phyloP scores from a whole-genome alignment of 2,797 vertebrate genomes.

The Falco berigora region DNA sequence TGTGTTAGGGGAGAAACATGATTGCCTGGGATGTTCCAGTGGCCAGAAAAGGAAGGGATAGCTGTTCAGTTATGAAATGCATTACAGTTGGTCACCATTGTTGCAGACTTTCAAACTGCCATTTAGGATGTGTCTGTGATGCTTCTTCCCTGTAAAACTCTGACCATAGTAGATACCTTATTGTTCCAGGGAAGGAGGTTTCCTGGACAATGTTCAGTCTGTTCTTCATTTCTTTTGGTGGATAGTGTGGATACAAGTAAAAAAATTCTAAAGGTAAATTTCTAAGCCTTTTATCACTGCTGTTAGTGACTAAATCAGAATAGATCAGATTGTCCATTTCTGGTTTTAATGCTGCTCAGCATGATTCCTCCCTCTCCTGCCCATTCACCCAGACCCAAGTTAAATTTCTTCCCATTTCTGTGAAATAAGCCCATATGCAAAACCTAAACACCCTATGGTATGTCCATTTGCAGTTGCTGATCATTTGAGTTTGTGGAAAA shows the following conservation, averaged over 20 bases:
- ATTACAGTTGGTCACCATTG: neutral
- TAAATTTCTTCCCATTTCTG: neutral
- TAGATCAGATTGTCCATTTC: neutral
- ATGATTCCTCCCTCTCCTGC: neutral
- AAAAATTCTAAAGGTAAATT: neutral
- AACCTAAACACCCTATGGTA: neutral
- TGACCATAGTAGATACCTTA: neutral
- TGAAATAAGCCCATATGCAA: neutral
- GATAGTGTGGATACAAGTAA: neutral
- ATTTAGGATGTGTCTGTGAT: neutral
- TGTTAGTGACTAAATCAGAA: neutral
- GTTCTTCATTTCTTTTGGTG: neutral
- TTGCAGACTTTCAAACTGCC: neutral
- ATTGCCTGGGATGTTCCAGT: neutral
- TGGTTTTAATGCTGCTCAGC: neutral
- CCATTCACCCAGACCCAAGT: neutral
- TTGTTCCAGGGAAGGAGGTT: neutral
- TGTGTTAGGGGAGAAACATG: neutral
- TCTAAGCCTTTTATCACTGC: neutral
- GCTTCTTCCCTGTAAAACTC: rapidly evolving
- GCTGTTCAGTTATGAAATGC: neutral
- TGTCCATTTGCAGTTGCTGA: neutral
- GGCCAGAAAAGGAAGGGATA: neutral
- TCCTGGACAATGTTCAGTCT: neutral
- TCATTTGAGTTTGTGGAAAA: neutral